Evolutionary conservation across 2,888 invertebrate genomes (phyloP), one percentile per base, ranked within the genome.

Genomic region (Arctia plantaginis): DNA sequence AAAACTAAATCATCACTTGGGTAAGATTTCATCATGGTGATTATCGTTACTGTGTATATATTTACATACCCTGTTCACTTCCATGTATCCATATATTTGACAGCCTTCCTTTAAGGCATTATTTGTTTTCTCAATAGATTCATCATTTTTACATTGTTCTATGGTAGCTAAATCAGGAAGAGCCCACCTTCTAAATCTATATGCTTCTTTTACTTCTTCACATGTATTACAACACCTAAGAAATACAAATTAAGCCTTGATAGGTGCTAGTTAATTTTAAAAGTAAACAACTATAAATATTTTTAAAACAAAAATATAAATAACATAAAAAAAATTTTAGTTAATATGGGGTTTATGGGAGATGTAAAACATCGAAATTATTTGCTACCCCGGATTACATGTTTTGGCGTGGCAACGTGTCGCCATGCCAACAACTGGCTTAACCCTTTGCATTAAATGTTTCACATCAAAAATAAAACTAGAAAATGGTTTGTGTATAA

Each of bases 181-280:
- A 77, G 98, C 98, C 98, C 99, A 99, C 81, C 98, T 97, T 90
- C 97, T 97, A 81, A 96, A 91, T 83, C 98, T 97, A 91, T 99
- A 99, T 0, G 99, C 99, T 91, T 98, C 98, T 91, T 98, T 97
- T 0, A 99, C 99, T 73, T 99, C 99, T 80, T 99, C 98, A 95
- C 99, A 99, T 23, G 99, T 99, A 91, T 99, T 99, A 91, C 99
- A 99, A 91, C 99, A 99, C 86, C 99, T 72, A 68, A 20, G 33
- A 44, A 67, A 55, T 55, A 59, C 59, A 55, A 68, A 13, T 18
- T 39, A 39, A 33, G 8, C 3, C 33, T 30, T 33, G 6, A 51
- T 0, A 23, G 18, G 20, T 20, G 18, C 3, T 13, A 44, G 18
- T 6, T 47, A 20, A 18, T 20, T 51, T 8, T 23, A 20, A 23